A percentile compares a stretch with the other conserved stretches of the same genome.
Evolutionary conservation across 1,140 invertebrate genomes (phyloP).

Genomic region (Zaprionus gabonicus): DNA sequence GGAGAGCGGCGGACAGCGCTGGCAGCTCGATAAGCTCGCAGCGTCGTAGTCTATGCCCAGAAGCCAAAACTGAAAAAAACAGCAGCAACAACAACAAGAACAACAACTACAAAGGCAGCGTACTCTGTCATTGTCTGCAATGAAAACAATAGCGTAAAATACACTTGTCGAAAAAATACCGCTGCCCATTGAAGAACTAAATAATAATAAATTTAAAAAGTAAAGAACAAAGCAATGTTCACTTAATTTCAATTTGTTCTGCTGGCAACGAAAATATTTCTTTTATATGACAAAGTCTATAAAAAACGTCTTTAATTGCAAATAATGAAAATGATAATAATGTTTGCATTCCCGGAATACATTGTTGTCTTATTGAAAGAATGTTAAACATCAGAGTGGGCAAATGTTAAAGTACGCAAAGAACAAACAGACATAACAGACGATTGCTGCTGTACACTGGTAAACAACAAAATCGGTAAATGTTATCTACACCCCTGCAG

Average conservation of each 20-base stretch:
- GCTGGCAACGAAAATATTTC: neutral
- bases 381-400: neutral
- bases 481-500: no score
- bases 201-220: constrained; percentile 14
- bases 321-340: neutral
- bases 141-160: constrained; percentile 21
- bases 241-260: constrained; percentile 13
- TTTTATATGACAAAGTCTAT: neutral
- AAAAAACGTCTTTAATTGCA: neutral
- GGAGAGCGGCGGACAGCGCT: constrained; percentile 22
- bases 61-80: constrained; percentile 30
- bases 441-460: no score
- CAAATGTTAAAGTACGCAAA: no score
- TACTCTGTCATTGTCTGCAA: constrained; percentile 68
- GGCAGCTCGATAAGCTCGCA: constrained; percentile 50
- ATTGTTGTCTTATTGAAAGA: neutral
- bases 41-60: constrained; percentile 45
- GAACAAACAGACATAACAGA: no score
- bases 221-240: constrained; percentile 11
- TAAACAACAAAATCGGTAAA: no score
- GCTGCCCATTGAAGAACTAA: constrained; percentile 16
- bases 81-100: constrained; percentile 15
- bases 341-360: neutral
- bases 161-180: constrained; percentile 30
- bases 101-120: constrained; percentile 10